These are phyloP conservation scores for Microplitis demolitor DNA, from an alignment of 1,140 invertebrate genomes.

Conservation along the genomic window DNA sequence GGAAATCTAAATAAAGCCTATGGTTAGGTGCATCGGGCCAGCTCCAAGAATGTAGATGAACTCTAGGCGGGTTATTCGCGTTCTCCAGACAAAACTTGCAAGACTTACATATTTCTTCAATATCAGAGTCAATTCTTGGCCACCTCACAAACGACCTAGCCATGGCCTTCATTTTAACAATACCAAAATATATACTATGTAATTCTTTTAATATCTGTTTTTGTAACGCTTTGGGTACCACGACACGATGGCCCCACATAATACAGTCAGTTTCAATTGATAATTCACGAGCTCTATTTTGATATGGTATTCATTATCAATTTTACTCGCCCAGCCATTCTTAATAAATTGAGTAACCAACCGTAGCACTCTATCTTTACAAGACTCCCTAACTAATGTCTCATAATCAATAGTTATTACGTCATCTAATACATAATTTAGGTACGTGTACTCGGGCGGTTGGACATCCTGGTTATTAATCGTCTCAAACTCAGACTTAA, in stretches of 20 bases:
- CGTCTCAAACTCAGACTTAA: neutral
- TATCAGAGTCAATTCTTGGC: slow-evolving; percentile 9
- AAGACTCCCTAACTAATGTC: neutral
- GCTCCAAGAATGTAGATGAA: slow-evolving; percentile 3
- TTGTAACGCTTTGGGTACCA: neutral
- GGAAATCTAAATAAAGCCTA: slow-evolving; percentile 19
- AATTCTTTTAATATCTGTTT: slow-evolving; percentile 3
- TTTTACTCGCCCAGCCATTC: slow-evolving; percentile 29
- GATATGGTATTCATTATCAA: slow-evolving; percentile 3
- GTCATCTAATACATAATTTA: neutral
- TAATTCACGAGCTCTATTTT: slow-evolving; percentile 7
- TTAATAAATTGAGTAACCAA: slow-evolving; percentile 25
- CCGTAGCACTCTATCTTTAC: slow-evolving; percentile 18
- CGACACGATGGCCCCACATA: slow-evolving; percentile 1
- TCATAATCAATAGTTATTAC: neutral
- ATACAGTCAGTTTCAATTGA: too few relatives aligned
- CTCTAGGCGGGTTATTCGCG: neutral
- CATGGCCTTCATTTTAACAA: slow-evolving; percentile 6
- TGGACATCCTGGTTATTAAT: neutral
- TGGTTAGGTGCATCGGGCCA: slow-evolving; percentile 12
- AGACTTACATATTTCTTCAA: neutral
- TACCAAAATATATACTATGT: neutral
- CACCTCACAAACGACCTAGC: slow-evolving; percentile 9
- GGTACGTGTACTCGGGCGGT: neutral
- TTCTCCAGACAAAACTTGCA: slow-evolving; percentile 7